Evolutionary conservation across 2,888 invertebrate genomes (phyloP).

Genomic region (Pomacea canaliculata): DNA sequence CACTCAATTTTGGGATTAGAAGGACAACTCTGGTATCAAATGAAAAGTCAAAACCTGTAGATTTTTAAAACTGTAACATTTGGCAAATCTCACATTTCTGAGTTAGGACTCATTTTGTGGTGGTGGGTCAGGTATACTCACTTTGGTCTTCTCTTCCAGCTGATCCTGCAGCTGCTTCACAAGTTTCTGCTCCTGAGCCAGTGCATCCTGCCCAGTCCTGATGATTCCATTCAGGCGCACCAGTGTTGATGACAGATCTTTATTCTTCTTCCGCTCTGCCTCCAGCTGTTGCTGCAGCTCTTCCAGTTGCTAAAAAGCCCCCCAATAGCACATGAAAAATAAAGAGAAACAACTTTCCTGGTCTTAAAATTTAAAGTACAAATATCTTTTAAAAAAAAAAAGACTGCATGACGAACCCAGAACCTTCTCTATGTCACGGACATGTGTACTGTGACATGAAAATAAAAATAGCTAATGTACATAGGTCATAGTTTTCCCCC

Average conservation of each 20-base stretch:
- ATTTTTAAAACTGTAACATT: background rate
- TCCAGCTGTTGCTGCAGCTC: constrained; percentile 51
- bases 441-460: background rate
- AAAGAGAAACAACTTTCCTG: background rate
- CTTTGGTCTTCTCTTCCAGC: constrained; percentile 44
- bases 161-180: constrained; percentile 64
- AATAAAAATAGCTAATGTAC: background rate
- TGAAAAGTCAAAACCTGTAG: background rate
- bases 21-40: background rate
- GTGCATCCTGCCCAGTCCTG: constrained; percentile 68
- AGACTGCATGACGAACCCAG: background rate
- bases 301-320: constrained; percentile 25
- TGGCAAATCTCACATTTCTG: too few relatives aligned
- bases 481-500: too few relatives aligned
- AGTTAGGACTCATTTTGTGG: too few relatives aligned
- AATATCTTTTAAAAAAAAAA: background rate
- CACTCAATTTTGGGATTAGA: background rate
- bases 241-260: constrained; percentile 62
- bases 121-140: constrained; percentile 8
- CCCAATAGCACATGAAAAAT: background rate
- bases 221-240: constrained; percentile 67
- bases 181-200: constrained; percentile 66
- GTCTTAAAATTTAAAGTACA: too few relatives aligned
- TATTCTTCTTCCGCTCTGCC: constrained; percentile 63
- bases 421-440: background rate